Evolutionary conservation across 2,888 invertebrate genomes (phyloP), one percentile per base, ranked within the genome.

Genomic region (Chymomyza amoena): DNA sequence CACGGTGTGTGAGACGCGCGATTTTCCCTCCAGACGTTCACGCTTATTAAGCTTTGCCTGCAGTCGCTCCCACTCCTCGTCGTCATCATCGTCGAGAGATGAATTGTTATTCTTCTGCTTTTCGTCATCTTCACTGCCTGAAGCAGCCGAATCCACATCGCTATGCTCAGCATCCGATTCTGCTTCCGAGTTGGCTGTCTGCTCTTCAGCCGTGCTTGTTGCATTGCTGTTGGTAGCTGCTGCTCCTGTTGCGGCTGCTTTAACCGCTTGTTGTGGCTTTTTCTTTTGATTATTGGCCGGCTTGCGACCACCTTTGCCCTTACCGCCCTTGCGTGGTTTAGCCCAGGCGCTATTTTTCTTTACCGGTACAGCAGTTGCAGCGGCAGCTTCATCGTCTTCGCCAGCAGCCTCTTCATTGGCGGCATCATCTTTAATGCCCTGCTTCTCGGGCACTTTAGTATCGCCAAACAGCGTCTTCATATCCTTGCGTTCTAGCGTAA

Each of bases 1-100:
- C 32, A 99, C 99, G n/a, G 96, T 93, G 91, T 99, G 99, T 15
- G 99, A 99, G 82, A 96, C 94, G 92, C 98, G 97, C 61, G 97
- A 97, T 89, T 97, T 96, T 6, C 98, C 97, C 91, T 99, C 99
- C 54, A 99, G 93, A 79, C 97, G 95, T 89, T 98, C 98, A 20
- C 96, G 93, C 89, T 97, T 97, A 80, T 96, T 95, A 69, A 98
- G 92, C 88, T 96, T 96, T 86, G 96, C 95, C 92, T 98, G 98
- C 92, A 98, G 96, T 84, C 93, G 92, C 89, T 98, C 97, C 98
- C 98, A 98, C 90, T 98, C 98, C 84, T 96, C 96, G 88, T 97
- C 97, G 77, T 97, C 97, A 76, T 95, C 95, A 70, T 94, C 93
- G 54, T 91, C 91, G 50, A 90, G 66, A 16, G 90, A 90, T 13